Evolutionary conservation across 1,140 invertebrate genomes (phyloP).

Genomic region (Brachionus koreanus): DNA sequence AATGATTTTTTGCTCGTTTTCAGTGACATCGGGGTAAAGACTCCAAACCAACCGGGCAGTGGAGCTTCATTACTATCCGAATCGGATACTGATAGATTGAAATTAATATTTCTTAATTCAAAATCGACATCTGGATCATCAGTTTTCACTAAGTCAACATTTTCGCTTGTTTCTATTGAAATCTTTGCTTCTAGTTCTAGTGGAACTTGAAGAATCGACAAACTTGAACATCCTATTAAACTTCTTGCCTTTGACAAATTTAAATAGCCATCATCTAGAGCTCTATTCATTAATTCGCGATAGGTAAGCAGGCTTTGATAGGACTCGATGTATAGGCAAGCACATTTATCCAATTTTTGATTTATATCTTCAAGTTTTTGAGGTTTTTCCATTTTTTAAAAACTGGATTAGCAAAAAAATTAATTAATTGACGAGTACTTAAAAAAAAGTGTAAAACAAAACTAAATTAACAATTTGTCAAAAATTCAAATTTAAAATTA

Average conservation of each 20-base stretch:
- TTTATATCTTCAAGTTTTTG: not conserved
- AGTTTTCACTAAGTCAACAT: not conserved
- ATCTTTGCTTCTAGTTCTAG: slow-evolving; percentile 7
- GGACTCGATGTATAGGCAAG: not conserved
- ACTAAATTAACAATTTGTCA: not conserved
- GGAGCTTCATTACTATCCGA: not conserved
- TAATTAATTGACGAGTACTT: not conserved
- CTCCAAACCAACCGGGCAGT: slow-evolving; percentile 32
- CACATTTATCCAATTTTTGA: slow-evolving; percentile 30
- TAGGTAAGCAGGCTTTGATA: not conserved
- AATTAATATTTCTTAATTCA: not conserved
- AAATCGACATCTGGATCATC: not conserved
- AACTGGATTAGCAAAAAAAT: not conserved
- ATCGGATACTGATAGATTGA: not conserved
- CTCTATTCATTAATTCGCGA: not conserved
- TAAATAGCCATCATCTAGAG: slow-evolving; percentile 21
- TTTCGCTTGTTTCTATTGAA: not conserved
- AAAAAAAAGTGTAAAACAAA: not conserved
- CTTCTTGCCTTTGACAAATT: slow-evolving; percentile 40
- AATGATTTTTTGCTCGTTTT: slow-evolving; percentile 39
- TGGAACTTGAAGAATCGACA: slow-evolving; percentile 36
- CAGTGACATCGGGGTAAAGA: not conserved
- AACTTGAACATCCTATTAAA: not conserved
- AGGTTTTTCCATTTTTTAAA: not conserved
- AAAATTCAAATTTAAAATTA: slow-evolving; percentile 3